Conservation (phyloP, 2,113 vertebrate genomes). For the Eclectus roratus region DNA sequence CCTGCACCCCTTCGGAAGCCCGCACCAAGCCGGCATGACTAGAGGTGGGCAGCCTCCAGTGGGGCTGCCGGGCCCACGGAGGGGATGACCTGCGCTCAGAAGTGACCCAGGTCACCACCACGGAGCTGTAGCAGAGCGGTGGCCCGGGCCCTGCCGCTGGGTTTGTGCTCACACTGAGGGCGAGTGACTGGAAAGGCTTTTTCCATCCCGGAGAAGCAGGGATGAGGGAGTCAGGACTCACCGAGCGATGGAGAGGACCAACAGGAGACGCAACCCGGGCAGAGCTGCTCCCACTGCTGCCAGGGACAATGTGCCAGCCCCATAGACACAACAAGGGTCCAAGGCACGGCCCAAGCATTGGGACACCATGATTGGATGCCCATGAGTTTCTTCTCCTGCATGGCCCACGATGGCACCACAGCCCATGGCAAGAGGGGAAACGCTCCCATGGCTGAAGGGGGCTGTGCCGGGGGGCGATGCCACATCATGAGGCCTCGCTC, state of each 20-base stretch:
- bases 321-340: fast-evolving
- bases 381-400: neutral
- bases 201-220: neutral
- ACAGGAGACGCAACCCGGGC: neutral
- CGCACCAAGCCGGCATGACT: conserved; percentile 82
- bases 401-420: neutral
- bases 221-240: neutral
- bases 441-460: fast-evolving
- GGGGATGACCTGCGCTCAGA: conserved; percentile 77
- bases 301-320: neutral
- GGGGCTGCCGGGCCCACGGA: conserved; percentile 42
- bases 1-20: conserved; percentile 74
- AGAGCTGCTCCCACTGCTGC: neutral
- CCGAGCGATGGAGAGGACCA: neutral
- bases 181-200: neutral
- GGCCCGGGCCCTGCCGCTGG: neutral
- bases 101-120: conserved; percentile 83
- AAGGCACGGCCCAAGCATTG: fast-evolving
- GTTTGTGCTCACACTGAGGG: neutral
- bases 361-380: no score
- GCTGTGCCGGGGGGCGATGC: neutral
- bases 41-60: conserved; percentile 61
- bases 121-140: conserved; percentile 54
- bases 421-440: neutral
- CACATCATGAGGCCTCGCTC: neutral